Evolutionary conservation across 2,888 invertebrate genomes (phyloP).

Genomic region (Nasonovia ribisnigri): DNA sequence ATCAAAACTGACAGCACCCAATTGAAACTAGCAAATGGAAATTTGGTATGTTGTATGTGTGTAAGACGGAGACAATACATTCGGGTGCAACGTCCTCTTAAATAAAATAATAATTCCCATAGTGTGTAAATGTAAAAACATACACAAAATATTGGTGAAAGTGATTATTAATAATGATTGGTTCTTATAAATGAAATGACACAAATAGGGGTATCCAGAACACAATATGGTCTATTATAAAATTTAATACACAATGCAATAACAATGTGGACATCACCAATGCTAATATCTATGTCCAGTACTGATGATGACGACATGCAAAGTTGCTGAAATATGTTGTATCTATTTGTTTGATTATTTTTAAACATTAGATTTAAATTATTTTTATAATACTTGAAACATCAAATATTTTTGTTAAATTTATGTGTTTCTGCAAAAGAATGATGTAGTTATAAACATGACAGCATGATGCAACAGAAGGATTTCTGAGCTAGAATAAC

Average conservation of each 20-base stretch:
- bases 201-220: neutral
- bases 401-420: neutral
- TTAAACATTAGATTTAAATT: neutral
- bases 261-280: constrained; percentile 27
- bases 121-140: neutral
- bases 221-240: neutral
- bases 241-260: neutral
- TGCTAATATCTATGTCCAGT: constrained; percentile 35
- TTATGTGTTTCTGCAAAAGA: neutral
- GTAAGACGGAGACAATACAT: too few species aligned
- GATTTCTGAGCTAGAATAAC: neutral
- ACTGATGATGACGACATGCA: constrained; percentile 22
- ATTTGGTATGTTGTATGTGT: too few species aligned
- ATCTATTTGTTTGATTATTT: neutral
- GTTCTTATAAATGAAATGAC: neutral
- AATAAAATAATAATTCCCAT: neutral
- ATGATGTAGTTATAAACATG: neutral
- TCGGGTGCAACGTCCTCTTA: too few species aligned
- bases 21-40: too few species aligned
- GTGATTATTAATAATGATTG: neutral
- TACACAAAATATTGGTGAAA: neutral
- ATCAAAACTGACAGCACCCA: too few species aligned
- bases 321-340: neutral
- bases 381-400: too few species aligned
- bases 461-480: neutral